Evolutionary conservation across 2,888 invertebrate genomes (phyloP).

Genomic region (Syrista parreyssii): DNA sequence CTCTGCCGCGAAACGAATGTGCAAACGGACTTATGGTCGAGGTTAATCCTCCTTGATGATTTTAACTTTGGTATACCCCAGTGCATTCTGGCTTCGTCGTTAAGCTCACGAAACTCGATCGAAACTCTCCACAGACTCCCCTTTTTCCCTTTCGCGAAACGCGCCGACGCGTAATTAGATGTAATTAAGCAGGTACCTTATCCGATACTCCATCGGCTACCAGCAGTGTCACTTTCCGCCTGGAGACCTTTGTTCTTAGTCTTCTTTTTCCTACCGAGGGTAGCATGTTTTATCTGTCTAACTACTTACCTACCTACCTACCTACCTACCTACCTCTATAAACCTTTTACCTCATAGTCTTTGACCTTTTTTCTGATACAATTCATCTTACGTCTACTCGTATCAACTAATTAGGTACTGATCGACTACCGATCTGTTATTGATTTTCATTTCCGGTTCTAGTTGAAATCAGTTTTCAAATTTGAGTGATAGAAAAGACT

Average conservation of each 20-base stretch:
- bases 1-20: not conserved
- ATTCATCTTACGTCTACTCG: not conserved
- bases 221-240: slow-evolving; percentile 23
- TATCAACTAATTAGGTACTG: not conserved
- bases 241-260: slow-evolving; percentile 16
- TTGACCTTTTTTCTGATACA: not conserved
- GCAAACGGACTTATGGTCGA: not conserved
- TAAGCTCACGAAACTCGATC: slow-evolving; percentile 33
- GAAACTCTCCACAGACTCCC: slow-evolving; percentile 20
- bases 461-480: not conserved
- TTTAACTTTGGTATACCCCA: not conserved
- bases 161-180: slow-evolving; percentile 52
- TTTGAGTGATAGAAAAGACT: not conserved
- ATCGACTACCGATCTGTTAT: not conserved
- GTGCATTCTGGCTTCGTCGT: not conserved
- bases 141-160: slow-evolving; percentile 20
- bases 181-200: slow-evolving; percentile 59
- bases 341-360: not conserved
- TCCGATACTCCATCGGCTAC: slow-evolving; percentile 4
- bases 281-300: not conserved
- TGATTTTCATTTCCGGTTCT: not conserved
- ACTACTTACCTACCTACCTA: slow-evolving; percentile 5
- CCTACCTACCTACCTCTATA: not conserved
- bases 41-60: not conserved
- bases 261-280: not conserved